phyloP scores from a whole-genome alignment of 2,113 vertebrate species.

The Beaufortia kweichowensis region DNA sequence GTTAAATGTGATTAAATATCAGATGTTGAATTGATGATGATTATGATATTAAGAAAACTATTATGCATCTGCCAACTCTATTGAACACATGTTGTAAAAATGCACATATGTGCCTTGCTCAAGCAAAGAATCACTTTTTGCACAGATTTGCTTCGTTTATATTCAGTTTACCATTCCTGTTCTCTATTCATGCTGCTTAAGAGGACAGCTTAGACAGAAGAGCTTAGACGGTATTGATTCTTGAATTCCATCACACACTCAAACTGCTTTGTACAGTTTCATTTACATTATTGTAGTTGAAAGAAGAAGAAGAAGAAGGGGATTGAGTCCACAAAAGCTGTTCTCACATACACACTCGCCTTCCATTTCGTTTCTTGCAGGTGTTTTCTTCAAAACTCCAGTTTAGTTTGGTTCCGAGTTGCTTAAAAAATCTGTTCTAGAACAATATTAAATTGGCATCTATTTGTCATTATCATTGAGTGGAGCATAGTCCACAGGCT shows the following conservation, averaged over 20 bases:
- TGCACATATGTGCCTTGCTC: neutral
- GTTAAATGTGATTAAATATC: neutral
- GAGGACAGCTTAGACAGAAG: neutral
- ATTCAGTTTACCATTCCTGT: neutral
- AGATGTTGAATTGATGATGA: neutral
- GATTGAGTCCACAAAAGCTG: neutral
- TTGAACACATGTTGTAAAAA: neutral
- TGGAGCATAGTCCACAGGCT: conserved; percentile 4
- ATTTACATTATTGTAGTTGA: conserved; percentile 7
- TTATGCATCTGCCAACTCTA: neutral
- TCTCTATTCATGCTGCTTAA: neutral
- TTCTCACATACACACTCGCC: too few species aligned
- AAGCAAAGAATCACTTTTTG: neutral
- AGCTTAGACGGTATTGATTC: neutral
- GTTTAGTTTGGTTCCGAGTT: too few species aligned
- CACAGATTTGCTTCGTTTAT: neutral
- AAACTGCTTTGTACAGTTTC: neutral
- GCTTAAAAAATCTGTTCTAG: too few species aligned
- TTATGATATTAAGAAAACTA: neutral
- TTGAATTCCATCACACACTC: neutral
- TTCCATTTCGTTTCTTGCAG: too few species aligned
- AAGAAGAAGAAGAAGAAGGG: too few species aligned
- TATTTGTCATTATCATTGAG: neutral
- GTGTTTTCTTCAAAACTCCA: too few species aligned
- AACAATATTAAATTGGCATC: neutral